Conservation (phyloP, 2,888 invertebrate species). For the Nysson spinosus region DNA sequence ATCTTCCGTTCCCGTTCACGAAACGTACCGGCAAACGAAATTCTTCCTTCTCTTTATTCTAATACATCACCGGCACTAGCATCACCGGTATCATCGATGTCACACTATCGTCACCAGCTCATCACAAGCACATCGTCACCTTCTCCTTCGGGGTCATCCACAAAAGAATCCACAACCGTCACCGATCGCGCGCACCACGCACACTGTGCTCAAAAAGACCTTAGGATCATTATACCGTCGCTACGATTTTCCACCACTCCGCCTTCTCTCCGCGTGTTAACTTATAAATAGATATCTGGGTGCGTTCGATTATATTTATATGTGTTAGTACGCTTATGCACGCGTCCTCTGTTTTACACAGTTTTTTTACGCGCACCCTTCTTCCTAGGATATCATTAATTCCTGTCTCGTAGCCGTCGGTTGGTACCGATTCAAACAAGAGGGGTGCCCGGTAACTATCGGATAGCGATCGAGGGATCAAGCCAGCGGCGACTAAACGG, state of each 20-base stretch:
- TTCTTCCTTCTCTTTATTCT: too few species aligned
- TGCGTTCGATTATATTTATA: conserved; percentile 71
- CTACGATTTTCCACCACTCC: conserved; percentile 39
- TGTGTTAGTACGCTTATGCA: conserved; percentile 32
- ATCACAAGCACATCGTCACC: conserved; percentile 29
- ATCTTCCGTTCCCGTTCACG: too few species aligned
- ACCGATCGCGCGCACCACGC: too few species aligned
- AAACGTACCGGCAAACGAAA: too few species aligned
- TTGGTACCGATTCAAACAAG: too few species aligned
- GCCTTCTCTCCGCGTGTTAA: conserved; percentile 52
- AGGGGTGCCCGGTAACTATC: too few species aligned
- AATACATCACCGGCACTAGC: conserved; percentile 13
- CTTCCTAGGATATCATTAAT: too few species aligned
- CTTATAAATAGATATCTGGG: conserved; percentile 74
- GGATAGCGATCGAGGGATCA: background rate
- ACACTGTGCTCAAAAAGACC: conserved; percentile 30
- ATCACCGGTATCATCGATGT: conserved; percentile 8
- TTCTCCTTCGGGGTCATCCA: background rate
- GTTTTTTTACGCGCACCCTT: too few species aligned
- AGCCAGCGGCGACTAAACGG: background rate
- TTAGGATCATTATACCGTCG: conserved; percentile 34
- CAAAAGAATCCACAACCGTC: too few species aligned
- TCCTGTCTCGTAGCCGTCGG: too few species aligned
- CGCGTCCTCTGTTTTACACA: too few species aligned
- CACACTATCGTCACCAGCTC: conserved; percentile 18